Base-by-base conservation (phyloP, 2,888 invertebrate genomes). In the Trachelus troglodyta region DNA sequence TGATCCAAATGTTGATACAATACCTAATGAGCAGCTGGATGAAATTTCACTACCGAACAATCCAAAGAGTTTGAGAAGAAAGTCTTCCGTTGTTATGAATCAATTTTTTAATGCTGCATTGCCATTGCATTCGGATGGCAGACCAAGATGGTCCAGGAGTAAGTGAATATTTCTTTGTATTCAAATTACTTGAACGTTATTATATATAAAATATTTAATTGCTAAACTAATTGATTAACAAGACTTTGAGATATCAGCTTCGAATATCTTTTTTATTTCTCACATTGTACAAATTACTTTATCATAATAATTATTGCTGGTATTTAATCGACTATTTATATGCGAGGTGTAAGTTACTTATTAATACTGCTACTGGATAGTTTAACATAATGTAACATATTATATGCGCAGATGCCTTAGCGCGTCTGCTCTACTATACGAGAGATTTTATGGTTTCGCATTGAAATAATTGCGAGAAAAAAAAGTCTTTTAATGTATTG, bases 81-180 rank as follows among this genome's bases (percentile, higher is more conserved):
- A 93, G 87, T 90, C 92, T 80, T 82, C 92, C 86, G 81, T 91
- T 87, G 88, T 92, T 85, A 87, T 91, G 73, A 91, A 91, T 84
- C 90, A 92, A 80, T 92, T 93, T 80, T 90, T 93, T 84, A 92
- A 92, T 84, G 91, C 92, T 73, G 92, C 93, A 80, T 89, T 93
- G 76, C 92, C 92, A 76, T 89, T 92, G 73, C 90, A 92, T 69
- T 85, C 89, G 3, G 87, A 89, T 69, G 92, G 91, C 33, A 89
- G 90, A 78, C 87, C 91, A 34, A 88, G 89, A 75, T 91, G 91
- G 83, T 91, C 92, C 68, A 93, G 89, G 89, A 90, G 93, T 93
- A 92, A 93, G 93, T 91, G 71, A 56, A 56, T 23, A 56, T 56
- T 56, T 23, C 0, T 9, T 56, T 56, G 6, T 9, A 23, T 56